These are phyloP conservation scores for Lepilemur ruficaudatus DNA, from an alignment of 2,797 vertebrate species.

Conservation along the genomic window DNA sequence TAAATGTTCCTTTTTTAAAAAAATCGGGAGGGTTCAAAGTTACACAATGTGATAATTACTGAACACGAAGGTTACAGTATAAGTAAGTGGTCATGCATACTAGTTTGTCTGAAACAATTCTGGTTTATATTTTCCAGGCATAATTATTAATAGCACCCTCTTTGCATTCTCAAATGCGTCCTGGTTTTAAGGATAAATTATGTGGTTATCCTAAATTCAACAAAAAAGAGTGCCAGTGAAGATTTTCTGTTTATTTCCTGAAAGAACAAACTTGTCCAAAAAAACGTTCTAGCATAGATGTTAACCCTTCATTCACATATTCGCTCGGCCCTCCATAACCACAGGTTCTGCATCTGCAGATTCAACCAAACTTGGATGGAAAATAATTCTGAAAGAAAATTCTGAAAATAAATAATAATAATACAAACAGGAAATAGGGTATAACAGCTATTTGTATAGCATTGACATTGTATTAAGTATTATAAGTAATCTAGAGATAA, in stretches of 20 bases:
- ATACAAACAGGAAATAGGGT: not conserved
- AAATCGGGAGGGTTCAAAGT: not conserved
- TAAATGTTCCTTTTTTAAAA: not conserved
- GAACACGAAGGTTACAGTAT: not conserved
- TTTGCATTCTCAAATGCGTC: not conserved
- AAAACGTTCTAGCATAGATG: not conserved
- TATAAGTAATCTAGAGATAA: not conserved
- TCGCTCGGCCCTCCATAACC: not conserved
- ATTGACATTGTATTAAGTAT: not conserved
- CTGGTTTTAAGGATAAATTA: not conserved
- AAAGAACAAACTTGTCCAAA: not conserved
- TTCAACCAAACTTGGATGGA: not conserved
- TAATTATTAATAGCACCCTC: not conserved
- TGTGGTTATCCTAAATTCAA: not conserved
- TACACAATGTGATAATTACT: not conserved
- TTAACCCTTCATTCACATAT: not conserved
- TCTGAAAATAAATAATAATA: not conserved
- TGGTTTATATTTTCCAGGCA: not conserved
- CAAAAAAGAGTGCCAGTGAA: not conserved
- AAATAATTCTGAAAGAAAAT: not conserved
- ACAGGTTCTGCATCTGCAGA: not conserved
- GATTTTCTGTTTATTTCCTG: not conserved
- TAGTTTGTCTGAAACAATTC: not conserved
- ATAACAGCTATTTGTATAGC: not conserved
- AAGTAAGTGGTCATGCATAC: not conserved